Percentiles rank a stretch among this genome's conserved stretches.
Conservation (phyloP, 2,797 vertebrate species). For the Neomorphus geoffroyi region DNA sequence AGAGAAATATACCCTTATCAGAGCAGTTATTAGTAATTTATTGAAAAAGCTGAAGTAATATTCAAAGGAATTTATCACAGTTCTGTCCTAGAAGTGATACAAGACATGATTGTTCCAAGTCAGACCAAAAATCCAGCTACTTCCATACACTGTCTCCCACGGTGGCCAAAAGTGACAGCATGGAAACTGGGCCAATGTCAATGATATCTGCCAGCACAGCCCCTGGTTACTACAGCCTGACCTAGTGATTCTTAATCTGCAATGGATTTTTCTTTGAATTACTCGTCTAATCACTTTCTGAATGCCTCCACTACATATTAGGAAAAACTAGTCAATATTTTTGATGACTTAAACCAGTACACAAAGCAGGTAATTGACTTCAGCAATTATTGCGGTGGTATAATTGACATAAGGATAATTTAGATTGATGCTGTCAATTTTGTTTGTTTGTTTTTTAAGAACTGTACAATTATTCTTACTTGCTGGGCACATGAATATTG, state of each 20-base stretch:
- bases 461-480: not conserved
- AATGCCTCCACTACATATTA: not conserved
- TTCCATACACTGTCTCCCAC: not conserved
- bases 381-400: not conserved
- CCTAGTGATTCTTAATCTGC: not conserved
- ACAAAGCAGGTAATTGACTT: not conserved
- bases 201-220: not conserved
- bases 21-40: not conserved
- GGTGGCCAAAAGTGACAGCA: not conserved
- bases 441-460: not conserved
- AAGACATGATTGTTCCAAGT: not conserved
- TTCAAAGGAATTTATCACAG: not conserved
- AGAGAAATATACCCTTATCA: not conserved
- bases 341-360: not conserved
- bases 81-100: not conserved
- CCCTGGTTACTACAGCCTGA: not conserved
- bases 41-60: not conserved
- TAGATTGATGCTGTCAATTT: not conserved
- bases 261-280: not conserved
- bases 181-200: not conserved
- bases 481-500: not conserved
- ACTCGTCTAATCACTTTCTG: not conserved
- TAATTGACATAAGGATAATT: not conserved
- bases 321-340: not conserved
- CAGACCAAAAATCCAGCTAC: not conserved